phyloP scores from a whole-genome alignment of 2,888 invertebrate species.

The Saturnia japonica region DNA sequence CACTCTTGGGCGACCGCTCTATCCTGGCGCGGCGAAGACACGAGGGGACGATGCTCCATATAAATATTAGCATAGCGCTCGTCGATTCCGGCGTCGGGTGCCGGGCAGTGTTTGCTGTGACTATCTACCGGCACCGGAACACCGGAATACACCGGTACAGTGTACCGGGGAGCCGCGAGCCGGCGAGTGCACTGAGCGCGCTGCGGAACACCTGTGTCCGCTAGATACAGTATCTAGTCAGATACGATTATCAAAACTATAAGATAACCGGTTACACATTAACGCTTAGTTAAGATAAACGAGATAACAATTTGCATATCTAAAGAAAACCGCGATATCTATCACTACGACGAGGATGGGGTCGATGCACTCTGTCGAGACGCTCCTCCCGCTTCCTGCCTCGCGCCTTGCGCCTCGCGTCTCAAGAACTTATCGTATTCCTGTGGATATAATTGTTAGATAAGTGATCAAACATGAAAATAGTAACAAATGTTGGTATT shows the following conservation, averaged over 20 bases:
- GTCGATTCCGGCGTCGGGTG: too few species aligned
- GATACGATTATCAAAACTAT: conserved; percentile 74
- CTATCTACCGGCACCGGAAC: conserved; percentile 28
- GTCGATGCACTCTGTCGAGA: conserved; percentile 55
- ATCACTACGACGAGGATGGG: conserved; percentile 56
- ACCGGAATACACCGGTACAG: too few species aligned
- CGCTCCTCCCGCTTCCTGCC: not conserved
- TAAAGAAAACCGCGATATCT: conserved; percentile 63
- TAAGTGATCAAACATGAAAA: not conserved
- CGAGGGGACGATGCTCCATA: not conserved
- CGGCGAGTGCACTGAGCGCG: conserved; percentile 28
- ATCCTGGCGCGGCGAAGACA: too few species aligned
- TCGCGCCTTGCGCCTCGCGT: not conserved
- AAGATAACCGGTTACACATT: conserved; percentile 76
- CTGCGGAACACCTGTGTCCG: conserved; percentile 38
- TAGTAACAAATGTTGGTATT: too few species aligned
- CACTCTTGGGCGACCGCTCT: not conserved
- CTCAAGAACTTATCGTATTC: not conserved
- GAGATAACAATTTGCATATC: conserved; percentile 80
- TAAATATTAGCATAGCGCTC: not conserved
- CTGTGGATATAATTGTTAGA: not conserved
- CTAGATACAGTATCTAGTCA: conserved; percentile 70
- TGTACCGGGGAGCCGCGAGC: conserved; percentile 28
- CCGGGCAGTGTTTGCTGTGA: not conserved
- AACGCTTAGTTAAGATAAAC: conserved; percentile 79